Evolutionary conservation across 1,140 invertebrate genomes (phyloP).

Genomic region (Rhopalosiphum padi): DNA sequence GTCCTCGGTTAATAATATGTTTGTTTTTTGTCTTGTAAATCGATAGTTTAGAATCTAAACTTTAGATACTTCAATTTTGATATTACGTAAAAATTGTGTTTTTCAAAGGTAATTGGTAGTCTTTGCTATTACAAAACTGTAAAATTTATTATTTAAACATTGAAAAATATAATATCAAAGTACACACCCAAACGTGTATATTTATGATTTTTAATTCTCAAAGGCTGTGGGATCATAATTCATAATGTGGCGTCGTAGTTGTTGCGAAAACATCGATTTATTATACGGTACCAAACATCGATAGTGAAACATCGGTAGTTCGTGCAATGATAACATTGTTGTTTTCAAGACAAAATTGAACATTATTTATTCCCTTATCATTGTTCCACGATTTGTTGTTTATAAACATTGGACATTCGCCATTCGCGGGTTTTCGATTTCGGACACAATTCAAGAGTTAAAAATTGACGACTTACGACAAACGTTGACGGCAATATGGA

Average conservation of each 20-base stretch:
- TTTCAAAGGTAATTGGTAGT: background rate
- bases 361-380: background rate
- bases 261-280: background rate
- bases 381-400: background rate
- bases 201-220: background rate
- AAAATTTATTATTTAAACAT: background rate
- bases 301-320: background rate
- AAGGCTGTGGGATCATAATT: background rate
- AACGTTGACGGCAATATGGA: constrained; percentile 44
- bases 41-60: background rate
- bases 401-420: constrained; percentile 19
- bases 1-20: background rate
- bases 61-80: background rate
- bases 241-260: background rate
- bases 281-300: background rate
- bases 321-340: background rate
- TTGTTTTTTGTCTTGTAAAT: background rate
- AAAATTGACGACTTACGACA: background rate
- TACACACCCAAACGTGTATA: background rate
- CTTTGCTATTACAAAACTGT: background rate
- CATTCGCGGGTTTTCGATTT: constrained; percentile 11
- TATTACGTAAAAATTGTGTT: background rate
- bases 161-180: background rate
- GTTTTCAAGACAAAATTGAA: background rate
- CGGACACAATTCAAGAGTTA: background rate